Evolutionary conservation across 2,888 invertebrate species (phyloP), one percentile per base, ranked within the genome.

Genomic region (Caradrina clavipalpis): DNA sequence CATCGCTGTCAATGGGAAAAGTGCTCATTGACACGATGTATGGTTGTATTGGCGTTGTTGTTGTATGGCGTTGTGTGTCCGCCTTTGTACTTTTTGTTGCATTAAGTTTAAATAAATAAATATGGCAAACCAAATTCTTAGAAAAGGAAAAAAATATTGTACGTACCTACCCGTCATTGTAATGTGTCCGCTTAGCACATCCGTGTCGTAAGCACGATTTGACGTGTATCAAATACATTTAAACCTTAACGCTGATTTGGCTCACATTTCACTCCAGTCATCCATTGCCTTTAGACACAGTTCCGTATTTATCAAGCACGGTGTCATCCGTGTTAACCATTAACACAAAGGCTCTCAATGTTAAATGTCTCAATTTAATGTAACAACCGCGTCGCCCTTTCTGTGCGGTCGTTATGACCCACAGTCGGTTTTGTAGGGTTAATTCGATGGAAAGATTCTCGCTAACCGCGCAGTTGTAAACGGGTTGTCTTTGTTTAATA

Each of bases 391-490:
- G 90, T 89, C 92, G 88, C 89, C 86, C 88, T 87, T 84, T 77
- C 75, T 55, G 74, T 77, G 82, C 81, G 87, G 88, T 85, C 89
- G 89, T 91, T 92, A 91, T 87, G 88, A 86, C 88, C 90, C 88
- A 83, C 86, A 85, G 88, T 83, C 80, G 86, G 89, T 87, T 91
- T 88, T 90, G 89, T 90, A 93, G 94, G 94, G 93, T 94, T 95
- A 94, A 94, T 93, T 92, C 91, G 90, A 90, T 90, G 93, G 92
- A 94, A 94, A 93, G 90, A 92, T 91, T 90, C 87, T 85, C 81
- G 80, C 84, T 87, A 89, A 89, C 89, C 87, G 86, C 86, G 79
- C 88, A 85, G 84, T 87, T 86, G 87, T 87, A 86, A 87, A 87
- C 86, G 85, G 86, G 83, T 87, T 85, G 88, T 86, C 85, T 86